These are phyloP conservation scores for Myrmecobius fasciatus DNA, from an alignment of 2,113 vertebrate genomes.

Conservation along the genomic window DNA sequence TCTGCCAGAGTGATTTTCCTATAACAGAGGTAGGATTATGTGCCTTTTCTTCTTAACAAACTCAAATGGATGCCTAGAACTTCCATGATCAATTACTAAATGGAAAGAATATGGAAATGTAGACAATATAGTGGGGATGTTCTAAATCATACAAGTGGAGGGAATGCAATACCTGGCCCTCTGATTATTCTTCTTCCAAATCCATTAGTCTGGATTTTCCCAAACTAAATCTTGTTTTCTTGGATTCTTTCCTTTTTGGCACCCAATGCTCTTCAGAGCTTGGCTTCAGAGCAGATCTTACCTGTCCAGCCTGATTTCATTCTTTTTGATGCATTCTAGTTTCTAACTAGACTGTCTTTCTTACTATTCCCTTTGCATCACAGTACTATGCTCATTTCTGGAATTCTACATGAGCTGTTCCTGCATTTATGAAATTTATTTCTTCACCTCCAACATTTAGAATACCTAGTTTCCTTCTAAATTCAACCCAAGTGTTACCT, in stretches of 20 bases:
- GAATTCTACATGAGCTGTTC: not conserved
- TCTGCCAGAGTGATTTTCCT: not conserved
- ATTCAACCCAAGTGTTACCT: not conserved
- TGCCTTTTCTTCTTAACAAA: not conserved
- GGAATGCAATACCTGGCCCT: not conserved
- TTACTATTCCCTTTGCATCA: not conserved
- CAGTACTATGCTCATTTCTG: not conserved
- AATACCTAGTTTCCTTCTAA: not conserved
- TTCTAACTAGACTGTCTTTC: not conserved
- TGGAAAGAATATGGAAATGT: too few relatives aligned
- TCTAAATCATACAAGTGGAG: too few relatives aligned
- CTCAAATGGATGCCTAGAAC: not conserved
- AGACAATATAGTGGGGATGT: too few relatives aligned
- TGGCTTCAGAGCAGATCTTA: not conserved
- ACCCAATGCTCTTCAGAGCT: not conserved
- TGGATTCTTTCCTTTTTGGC: not conserved
- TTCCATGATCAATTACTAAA: not conserved
- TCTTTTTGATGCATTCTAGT: not conserved
- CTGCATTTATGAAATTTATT: not conserved
- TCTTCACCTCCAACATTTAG: not conserved
- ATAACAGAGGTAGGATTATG: not conserved
- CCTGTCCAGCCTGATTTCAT: not conserved
- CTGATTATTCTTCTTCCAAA: not conserved
- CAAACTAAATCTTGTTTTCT: slow-evolving; percentile 26
- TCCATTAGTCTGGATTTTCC: slow-evolving; percentile 12